Conservation (phyloP, 2,888 invertebrate species). For the Macrostomum cliftonense region DNA sequence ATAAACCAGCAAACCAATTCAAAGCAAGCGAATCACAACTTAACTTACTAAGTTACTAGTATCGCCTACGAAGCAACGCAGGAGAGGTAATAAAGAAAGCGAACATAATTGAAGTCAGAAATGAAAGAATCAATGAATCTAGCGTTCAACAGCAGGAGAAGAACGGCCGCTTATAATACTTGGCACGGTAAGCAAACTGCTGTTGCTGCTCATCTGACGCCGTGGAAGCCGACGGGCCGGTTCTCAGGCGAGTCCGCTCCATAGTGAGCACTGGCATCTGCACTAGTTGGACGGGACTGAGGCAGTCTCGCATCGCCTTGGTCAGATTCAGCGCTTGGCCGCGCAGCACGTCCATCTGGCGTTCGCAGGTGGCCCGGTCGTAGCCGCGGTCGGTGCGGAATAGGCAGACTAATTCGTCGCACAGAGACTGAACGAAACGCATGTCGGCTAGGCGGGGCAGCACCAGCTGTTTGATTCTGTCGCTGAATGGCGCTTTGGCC, state of each 20-base stretch:
- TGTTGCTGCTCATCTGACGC: no score
- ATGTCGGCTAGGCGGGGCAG: conserved; percentile 52
- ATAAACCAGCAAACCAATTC: no score
- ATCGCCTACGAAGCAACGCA: no score
- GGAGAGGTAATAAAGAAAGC: no score
- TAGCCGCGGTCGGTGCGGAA: conserved; percentile 40
- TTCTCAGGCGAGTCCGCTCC: conserved; percentile 48
- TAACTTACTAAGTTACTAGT: no score
- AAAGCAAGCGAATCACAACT: no score
- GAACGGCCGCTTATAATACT: conserved; percentile 41
- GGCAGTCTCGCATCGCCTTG: conserved; percentile 84
- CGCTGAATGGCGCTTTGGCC: conserved; percentile 84
- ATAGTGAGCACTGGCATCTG: conserved; percentile 97
- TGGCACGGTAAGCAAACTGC: neutral
- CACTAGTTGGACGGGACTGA: conserved; percentile 87
- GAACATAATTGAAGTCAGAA: no score
- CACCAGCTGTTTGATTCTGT: conserved; percentile 71
- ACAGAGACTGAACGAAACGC: conserved; percentile 5
- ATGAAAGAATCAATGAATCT: no score
- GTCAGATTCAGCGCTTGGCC: conserved; percentile 73
- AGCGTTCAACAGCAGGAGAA: conserved; percentile 95
- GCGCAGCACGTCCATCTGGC: conserved; percentile 96
- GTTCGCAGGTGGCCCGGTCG: conserved; percentile 43
- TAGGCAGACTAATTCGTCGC: conserved; percentile 59
- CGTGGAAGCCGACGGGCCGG: no score